These are phyloP conservation scores for Eupeodes latifasciatus DNA, from an alignment of 2,888 invertebrate species.

Conservation along the genomic window DNA sequence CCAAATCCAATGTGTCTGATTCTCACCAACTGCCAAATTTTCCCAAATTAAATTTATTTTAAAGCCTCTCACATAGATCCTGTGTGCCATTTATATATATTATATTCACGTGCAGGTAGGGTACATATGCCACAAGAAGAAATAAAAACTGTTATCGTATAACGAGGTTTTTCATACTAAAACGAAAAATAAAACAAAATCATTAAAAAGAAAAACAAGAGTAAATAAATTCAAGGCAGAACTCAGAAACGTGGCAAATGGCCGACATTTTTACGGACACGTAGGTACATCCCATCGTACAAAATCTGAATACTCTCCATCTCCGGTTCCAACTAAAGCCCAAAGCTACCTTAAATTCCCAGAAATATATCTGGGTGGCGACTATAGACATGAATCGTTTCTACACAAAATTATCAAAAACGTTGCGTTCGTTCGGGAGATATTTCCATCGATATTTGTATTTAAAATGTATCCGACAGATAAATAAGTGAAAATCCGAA, in stretches of 20 bases:
- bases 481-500: slow-evolving; percentile 48
- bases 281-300: not conserved
- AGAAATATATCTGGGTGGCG: not conserved
- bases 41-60: too few relatives aligned
- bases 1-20: too few relatives aligned
- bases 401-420: not conserved
- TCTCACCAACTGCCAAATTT: too few relatives aligned
- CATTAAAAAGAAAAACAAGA: slow-evolving; percentile 5
- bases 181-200: not conserved
- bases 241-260: slow-evolving; percentile 12
- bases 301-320: too few relatives aligned
- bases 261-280: slow-evolving; percentile 8
- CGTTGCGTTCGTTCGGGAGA: not conserved
- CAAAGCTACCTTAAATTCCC: too few relatives aligned
- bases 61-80: too few relatives aligned
- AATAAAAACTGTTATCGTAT: not conserved
- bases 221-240: not conserved
- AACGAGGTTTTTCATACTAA: not conserved
- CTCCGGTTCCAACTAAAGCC: too few relatives aligned
- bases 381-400: not conserved
- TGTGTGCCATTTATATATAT: too few relatives aligned
- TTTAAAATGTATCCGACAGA: slow-evolving; percentile 66
- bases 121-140: not conserved
- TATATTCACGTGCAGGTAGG: too few relatives aligned
- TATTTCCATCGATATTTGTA: slow-evolving; percentile 29